Percentiles rank a stretch among this genome's conserved stretches.
phyloP scores from a whole-genome alignment of 2,797 vertebrate genomes.

The Lepilemur ruficaudatus region DNA sequence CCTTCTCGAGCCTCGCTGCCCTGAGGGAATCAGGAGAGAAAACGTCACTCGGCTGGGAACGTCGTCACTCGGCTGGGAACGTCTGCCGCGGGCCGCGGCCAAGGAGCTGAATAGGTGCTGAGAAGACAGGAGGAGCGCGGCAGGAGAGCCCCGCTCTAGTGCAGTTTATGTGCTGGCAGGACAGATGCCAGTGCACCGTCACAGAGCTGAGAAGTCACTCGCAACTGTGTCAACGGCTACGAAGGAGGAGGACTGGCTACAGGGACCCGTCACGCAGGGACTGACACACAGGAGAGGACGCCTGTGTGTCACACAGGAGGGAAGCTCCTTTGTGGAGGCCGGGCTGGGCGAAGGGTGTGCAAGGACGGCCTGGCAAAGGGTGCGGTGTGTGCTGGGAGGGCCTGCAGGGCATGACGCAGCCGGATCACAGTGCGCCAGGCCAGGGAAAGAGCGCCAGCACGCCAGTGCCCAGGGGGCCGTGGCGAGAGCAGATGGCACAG shows the following conservation, averaged over 20 bases:
- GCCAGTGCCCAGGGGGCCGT: not conserved
- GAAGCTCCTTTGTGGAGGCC: not conserved
- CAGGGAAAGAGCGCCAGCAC: too few species aligned
- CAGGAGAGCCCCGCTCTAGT: not conserved
- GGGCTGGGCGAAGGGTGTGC: not conserved
- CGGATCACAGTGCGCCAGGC: too few species aligned
- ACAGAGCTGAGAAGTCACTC: too few species aligned
- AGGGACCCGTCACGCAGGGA: not conserved
- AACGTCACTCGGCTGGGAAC: not conserved
- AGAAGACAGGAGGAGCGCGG: accelerated
- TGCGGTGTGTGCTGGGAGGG: not conserved
- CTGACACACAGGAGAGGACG: not conserved
- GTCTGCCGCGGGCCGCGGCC: accelerated
- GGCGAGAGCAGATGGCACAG: not conserved
- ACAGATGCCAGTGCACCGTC: not conserved
- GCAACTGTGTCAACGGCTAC: not conserved
- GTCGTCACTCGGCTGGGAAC: not conserved
- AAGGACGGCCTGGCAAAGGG: not conserved
- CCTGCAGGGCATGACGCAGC: not conserved
- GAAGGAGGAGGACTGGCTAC: too few species aligned
- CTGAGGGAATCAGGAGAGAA: conserved; percentile 78
- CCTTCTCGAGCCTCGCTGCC: conserved; percentile 94
- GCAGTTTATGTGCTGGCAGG: not conserved
- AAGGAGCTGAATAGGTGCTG: not conserved
- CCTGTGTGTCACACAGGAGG: too few species aligned